Conservation (phyloP, 2,888 invertebrate genomes). For the Mythimna ferrago region DNA sequence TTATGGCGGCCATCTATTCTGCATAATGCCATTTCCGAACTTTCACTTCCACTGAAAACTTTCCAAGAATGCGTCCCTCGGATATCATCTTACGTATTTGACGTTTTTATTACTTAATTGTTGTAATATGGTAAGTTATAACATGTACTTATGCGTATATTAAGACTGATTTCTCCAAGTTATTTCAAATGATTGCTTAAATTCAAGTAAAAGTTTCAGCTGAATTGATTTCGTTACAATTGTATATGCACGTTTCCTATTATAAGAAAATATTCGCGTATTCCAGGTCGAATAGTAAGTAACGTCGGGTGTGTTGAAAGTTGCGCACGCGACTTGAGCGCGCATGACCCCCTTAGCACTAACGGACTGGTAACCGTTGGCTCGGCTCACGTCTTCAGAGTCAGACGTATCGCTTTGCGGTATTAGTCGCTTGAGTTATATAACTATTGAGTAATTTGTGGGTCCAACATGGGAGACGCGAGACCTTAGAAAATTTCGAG, state of each 20-base stretch:
- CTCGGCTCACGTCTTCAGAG: slow-evolving; percentile 51
- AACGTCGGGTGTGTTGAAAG: slow-evolving; percentile 79
- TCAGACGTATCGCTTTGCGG: slow-evolving; percentile 59
- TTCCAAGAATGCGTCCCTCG: slow-evolving; percentile 43
- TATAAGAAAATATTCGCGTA: slow-evolving; percentile 65
- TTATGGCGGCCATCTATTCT: slow-evolving; percentile 45
- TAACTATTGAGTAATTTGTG: slow-evolving; percentile 60
- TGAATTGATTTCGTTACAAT: slow-evolving; percentile 40
- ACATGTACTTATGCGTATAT: slow-evolving; percentile 18
- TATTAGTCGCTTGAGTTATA: slow-evolving; percentile 58
- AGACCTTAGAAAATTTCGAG: slow-evolving; percentile 38
- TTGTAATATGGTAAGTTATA: slow-evolving; percentile 40
- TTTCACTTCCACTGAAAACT: slow-evolving; percentile 61
- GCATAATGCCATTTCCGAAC: slow-evolving; percentile 49
- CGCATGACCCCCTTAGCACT: slow-evolving; percentile 83
- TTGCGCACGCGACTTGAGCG: slow-evolving; percentile 79
- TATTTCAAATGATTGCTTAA: not conserved
- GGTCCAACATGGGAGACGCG: slow-evolving; percentile 38
- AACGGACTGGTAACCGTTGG: slow-evolving; percentile 77
- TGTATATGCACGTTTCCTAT: slow-evolving; percentile 48
- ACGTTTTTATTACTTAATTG: slow-evolving; percentile 57
- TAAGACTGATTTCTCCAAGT: slow-evolving; percentile 27
- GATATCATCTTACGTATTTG: slow-evolving; percentile 39
- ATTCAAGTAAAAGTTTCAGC: slow-evolving; percentile 38
- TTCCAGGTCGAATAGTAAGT: slow-evolving; percentile 77